These are phyloP conservation scores for Manacus vitellinus DNA, from an alignment of 2,113 vertebrate species.

Conservation along the genomic window DNA sequence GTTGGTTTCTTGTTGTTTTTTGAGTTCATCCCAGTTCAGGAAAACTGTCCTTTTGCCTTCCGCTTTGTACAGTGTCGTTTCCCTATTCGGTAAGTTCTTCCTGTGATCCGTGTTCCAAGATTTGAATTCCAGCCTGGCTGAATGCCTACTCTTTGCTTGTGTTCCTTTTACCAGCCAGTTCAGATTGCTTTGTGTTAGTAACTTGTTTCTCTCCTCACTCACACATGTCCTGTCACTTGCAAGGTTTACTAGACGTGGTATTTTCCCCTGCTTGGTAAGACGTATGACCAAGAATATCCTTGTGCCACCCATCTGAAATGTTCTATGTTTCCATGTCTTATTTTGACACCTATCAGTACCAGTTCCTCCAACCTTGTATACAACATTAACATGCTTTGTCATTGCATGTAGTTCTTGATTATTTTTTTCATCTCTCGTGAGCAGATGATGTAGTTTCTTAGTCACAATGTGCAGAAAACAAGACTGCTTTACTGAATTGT, in stretches of 20 bases:
- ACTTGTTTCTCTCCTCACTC: background rate
- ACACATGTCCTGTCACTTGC: background rate
- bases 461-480: background rate
- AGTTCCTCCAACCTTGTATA: background rate
- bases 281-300: background rate
- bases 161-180: background rate
- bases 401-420: background rate
- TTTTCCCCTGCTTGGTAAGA: background rate
- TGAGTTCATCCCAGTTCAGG: slow-evolving; percentile 12
- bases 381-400: background rate
- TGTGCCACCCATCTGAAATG: background rate
- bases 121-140: background rate
- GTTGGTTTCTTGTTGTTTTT: background rate
- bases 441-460: background rate
- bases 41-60: background rate
- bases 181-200: background rate
- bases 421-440: background rate
- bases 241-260: background rate
- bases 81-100: background rate
- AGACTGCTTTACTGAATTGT: background rate
- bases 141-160: background rate
- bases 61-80: background rate
- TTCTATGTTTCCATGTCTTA: background rate
- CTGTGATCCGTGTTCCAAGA: background rate
- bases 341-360: background rate